These are phyloP conservation scores for Eupleurogrammus muticus DNA, from an alignment of 2,797 vertebrate genomes.

Conservation along the genomic window DNA sequence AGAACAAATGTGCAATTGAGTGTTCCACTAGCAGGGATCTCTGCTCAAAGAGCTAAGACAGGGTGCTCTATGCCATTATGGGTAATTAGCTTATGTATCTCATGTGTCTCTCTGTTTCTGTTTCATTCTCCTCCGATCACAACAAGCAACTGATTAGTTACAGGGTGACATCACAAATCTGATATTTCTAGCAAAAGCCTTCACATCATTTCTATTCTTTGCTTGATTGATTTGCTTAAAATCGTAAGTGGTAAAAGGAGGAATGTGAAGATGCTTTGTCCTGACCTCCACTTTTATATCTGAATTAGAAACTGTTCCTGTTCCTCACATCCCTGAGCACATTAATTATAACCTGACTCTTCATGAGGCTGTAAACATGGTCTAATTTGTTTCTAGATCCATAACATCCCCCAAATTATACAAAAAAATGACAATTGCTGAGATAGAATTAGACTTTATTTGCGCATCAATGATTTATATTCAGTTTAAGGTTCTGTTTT, in stretches of 20 bases:
- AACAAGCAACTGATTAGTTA: neutral
- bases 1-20: too few relatives aligned
- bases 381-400: conserved; percentile 3
- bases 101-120: neutral
- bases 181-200: neutral
- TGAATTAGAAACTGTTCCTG: conserved; percentile 38
- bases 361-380: conserved; percentile 3
- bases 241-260: neutral
- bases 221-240: neutral
- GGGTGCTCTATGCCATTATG: too few relatives aligned
- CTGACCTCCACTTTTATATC: conserved; percentile 20
- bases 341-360: conserved; percentile 42
- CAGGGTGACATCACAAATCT: conserved; percentile 2
- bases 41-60: too few relatives aligned
- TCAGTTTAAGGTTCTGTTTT: neutral
- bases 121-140: neutral
- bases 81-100: too few relatives aligned
- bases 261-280: neutral
- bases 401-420: conserved; percentile 20
- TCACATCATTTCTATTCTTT: neutral
- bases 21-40: too few relatives aligned
- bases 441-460: conserved; percentile 28
- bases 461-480: conserved; percentile 19
- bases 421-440: conserved; percentile 28
- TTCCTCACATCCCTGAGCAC: conserved; percentile 36